Evolutionary conservation across 2,797 vertebrate species (phyloP).

Genomic region (Chlorospingus semifuscus): DNA sequence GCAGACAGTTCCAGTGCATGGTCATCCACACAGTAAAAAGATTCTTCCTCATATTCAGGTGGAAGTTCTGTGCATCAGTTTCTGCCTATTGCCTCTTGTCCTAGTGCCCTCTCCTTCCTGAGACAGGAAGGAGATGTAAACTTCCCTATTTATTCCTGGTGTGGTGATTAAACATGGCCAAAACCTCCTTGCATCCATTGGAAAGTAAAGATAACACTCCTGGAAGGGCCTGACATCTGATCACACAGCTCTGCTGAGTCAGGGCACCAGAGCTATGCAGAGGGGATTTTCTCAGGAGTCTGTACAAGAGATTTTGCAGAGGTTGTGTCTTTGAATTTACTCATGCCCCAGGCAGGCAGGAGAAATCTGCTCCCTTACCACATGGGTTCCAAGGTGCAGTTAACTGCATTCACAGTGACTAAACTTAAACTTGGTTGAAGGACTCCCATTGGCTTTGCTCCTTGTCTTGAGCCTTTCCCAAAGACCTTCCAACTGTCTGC

Average conservation of each 20-base stretch:
- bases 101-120: not conserved
- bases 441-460: not conserved
- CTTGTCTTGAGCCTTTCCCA: not conserved
- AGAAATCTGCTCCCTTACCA: not conserved
- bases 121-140: not conserved
- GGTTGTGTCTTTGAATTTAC: not conserved
- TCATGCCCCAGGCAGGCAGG: not conserved
- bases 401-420: not conserved
- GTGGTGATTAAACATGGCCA: not conserved
- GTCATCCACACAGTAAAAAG: not conserved
- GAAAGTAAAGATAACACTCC: not conserved
- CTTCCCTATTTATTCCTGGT: not conserved
- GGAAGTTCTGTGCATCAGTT: not conserved
- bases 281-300: not conserved
- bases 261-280: not conserved
- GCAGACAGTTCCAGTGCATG: not conserved
- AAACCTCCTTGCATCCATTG: not conserved
- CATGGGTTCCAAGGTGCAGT: rapidly evolving
- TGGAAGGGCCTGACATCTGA: not conserved
- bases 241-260: not conserved
- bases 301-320: not conserved
- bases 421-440: not conserved
- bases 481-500: not conserved
- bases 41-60: not conserved
- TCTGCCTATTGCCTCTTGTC: not conserved